Evolutionary conservation across 2,113 vertebrate genomes (phyloP).

Genomic region (Marmota monax): DNA sequence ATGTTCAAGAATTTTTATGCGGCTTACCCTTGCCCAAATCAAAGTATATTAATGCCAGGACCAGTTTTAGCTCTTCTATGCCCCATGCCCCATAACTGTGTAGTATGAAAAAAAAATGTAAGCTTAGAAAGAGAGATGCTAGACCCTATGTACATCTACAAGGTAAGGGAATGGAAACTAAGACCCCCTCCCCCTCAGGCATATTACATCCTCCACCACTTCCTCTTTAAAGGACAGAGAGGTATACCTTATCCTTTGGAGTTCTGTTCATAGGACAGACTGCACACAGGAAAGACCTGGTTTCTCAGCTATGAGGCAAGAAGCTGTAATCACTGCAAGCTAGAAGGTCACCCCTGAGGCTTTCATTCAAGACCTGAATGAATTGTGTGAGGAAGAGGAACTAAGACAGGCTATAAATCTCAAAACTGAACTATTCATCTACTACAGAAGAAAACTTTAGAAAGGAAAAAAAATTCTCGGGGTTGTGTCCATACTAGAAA

Average conservation of each 20-base stretch:
- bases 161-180: slow-evolving; percentile 38
- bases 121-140: not conserved
- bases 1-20: not conserved
- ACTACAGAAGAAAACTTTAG: not conserved
- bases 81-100: not conserved
- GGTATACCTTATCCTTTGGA: not conserved
- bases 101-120: not conserved
- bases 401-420: not conserved
- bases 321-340: not conserved
- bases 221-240: slow-evolving; percentile 8
- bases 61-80: not conserved
- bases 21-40: slow-evolving; percentile 13
- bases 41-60: not conserved
- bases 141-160: not conserved
- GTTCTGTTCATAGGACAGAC: not conserved
- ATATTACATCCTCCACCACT: not conserved
- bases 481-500: slow-evolving; percentile 8
- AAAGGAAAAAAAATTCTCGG: slow-evolving; percentile 11
- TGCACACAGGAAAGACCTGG: not conserved
- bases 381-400: not conserved
- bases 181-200: not conserved
- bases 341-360: not conserved
- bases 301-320: slow-evolving; percentile 4
- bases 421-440: slow-evolving; percentile 21
- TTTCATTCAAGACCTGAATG: slow-evolving; percentile 53